Base-by-base conservation (phyloP, 2,797 vertebrate genomes). In the Gila robusta region DNA sequence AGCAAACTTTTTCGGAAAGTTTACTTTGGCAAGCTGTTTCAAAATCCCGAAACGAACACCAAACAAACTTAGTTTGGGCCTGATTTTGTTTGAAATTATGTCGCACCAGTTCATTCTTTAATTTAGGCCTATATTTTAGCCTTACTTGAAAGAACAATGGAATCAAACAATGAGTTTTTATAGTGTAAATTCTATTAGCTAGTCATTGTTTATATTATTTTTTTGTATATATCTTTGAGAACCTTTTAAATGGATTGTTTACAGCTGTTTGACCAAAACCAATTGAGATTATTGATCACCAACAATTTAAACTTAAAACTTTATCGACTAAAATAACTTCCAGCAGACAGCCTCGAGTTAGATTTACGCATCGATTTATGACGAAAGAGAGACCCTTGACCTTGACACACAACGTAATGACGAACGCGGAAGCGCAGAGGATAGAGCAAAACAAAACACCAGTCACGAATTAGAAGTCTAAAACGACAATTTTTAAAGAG, bases 271-370 rank as follows among this genome's bases (percentile, higher is more conserved):
- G 59, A 19, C 47, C 17, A 32, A 39, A 47, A 77, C 85, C 67
- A 28, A 82, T 87, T 69, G 9, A 26, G 16, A 28, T 35, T 85
- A 77, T 89, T 89, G 81, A 88, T 77, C 66, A 80, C 17, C 19
- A 71, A 21, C 80, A 78, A 41, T 10, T 41, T 11, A 41, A 41
- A 41, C 41, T 41, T 41, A 10, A 41, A 41, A 41, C 9, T 41
- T 11, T 41, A 41, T 41, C 9, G 2, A 41, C 2, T 41, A 41
- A 41, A 41, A 11, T 41, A 41, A 41, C 41, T 41, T 41, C 10
- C 9, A 11, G 41, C 41, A 41, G 41, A 41, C 41, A 9, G 10
- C 41, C 41, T 0, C 32, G 32, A 32, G 32, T 32, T 32, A 32
- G 32, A 32, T 32, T 32, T 11, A 41, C 10, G 41, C 41, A 44